phyloP scores from a whole-genome alignment of 1,140 invertebrate genomes.

The Pentalonia nigronervosa region DNA sequence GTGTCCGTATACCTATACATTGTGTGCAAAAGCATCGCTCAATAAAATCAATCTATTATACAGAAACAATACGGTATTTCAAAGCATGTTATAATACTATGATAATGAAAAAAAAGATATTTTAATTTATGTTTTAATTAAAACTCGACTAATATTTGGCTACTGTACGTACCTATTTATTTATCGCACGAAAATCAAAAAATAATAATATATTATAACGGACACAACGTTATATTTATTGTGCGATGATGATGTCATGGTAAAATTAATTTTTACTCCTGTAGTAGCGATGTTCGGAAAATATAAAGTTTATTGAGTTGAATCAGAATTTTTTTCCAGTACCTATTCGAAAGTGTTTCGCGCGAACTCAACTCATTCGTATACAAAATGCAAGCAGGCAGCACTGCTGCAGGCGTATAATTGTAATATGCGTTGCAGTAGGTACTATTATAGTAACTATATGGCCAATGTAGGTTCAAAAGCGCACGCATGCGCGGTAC shows the following conservation, averaged over 20 bases:
- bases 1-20: not conserved
- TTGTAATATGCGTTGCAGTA: not conserved
- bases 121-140: constrained; percentile 2
- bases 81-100: not conserved
- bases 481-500: not conserved
- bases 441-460: not conserved
- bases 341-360: not conserved
- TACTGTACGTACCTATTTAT: no score
- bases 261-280: not conserved
- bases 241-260: not conserved
- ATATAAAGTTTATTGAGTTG: not conserved
- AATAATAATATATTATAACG: not conserved
- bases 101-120: not conserved
- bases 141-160: not conserved
- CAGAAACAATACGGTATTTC: not conserved
- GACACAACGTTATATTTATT: not conserved
- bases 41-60: not conserved
- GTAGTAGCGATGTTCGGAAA: not conserved
- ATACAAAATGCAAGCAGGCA: constrained; percentile 6
- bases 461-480: not conserved
- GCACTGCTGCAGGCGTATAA: not conserved
- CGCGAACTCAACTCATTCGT: not conserved
- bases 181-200: not conserved
- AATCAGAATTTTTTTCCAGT: not conserved
- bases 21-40: not conserved